A percentile compares a stretch with the other conserved stretches of the same genome.
Evolutionary conservation across 1,140 invertebrate species (phyloP).

Genomic region (Phthorimaea operculella): DNA sequence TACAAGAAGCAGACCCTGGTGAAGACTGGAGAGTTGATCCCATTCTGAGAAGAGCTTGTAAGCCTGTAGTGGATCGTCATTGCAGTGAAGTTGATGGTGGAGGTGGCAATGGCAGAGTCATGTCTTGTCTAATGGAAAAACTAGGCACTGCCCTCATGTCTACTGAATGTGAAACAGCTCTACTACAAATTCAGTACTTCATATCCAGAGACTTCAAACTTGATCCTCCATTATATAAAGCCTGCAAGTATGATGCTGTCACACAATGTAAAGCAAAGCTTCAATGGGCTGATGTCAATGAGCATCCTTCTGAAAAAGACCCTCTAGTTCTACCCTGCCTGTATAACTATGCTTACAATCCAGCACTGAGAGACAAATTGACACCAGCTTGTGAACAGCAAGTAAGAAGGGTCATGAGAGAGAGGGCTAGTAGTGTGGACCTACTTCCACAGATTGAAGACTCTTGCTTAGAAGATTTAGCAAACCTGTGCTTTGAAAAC

Average conservation of each 20-base stretch:
- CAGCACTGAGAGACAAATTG: slow-evolving; percentile 73
- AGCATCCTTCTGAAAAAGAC: slow-evolving; percentile 66
- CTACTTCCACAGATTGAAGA: slow-evolving; percentile 95
- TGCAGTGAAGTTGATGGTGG: slow-evolving; percentile 77
- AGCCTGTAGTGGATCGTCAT: slow-evolving; percentile 80
- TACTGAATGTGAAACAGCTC: slow-evolving; percentile 86
- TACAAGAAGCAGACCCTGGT: slow-evolving; percentile 85
- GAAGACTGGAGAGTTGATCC: slow-evolving; percentile 95
- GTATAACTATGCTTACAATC: slow-evolving; percentile 86
- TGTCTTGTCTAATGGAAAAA: slow-evolving; percentile 95
- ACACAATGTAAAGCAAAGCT: slow-evolving; percentile 82
- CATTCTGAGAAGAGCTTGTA: slow-evolving; percentile 85
- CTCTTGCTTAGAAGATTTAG: slow-evolving; percentile 87
- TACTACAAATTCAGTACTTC: slow-evolving; percentile 98
- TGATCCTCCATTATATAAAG: slow-evolving; percentile 88
- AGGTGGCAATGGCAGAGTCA: slow-evolving; percentile 80
- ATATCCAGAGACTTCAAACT: slow-evolving; percentile 93
- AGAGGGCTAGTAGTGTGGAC: slow-evolving; percentile 91
- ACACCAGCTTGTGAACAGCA: slow-evolving; percentile 78
- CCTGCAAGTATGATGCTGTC: slow-evolving; percentile 88
- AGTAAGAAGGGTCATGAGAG: slow-evolving; percentile 91
- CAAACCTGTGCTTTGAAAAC: slow-evolving; percentile 84
- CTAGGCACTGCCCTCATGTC: slow-evolving; percentile 88
- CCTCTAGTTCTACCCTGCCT: slow-evolving; percentile 93
- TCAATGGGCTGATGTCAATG: slow-evolving; percentile 78